Conservation (phyloP, 1,140 invertebrate species). For the Helicoverpa zea region DNA sequence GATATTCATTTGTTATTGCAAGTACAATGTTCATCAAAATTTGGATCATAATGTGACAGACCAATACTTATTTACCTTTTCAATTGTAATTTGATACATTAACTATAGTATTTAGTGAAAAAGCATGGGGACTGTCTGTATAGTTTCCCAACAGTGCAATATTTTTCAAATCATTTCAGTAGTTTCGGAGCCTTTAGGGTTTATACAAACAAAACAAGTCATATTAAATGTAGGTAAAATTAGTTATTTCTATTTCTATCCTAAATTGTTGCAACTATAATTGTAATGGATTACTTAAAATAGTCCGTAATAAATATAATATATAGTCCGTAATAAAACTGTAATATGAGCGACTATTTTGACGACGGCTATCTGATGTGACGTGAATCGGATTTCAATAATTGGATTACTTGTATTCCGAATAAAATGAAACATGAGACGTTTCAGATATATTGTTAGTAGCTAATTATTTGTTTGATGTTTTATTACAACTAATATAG, state of each 20-base stretch:
- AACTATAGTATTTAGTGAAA: too few species aligned
- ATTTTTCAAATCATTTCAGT: too few species aligned
- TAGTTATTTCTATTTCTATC: neutral
- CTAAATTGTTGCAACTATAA: neutral
- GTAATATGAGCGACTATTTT: neutral
- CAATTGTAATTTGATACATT: too few species aligned
- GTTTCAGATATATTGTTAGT: neutral
- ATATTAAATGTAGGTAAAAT: neutral
- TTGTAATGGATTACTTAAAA: slow-evolving; percentile 9
- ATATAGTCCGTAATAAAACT: too few species aligned
- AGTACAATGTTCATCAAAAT: neutral
- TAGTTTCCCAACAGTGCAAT: too few species aligned
- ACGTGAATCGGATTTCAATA: slow-evolving; percentile 4
- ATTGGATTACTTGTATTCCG: neutral
- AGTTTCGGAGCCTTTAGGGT: too few species aligned
- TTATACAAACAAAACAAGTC: too few species aligned
- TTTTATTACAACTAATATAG: neutral
- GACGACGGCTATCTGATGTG: neutral
- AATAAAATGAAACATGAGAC: neutral
- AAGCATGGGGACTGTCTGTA: too few species aligned
- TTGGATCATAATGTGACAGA: too few species aligned
- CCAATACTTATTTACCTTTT: too few species aligned
- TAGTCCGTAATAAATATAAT: neutral
- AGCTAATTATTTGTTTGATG: neutral
- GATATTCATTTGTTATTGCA: neutral